Conservation (phyloP, 2,113 vertebrate species). For the Rhinogobius similis region DNA sequence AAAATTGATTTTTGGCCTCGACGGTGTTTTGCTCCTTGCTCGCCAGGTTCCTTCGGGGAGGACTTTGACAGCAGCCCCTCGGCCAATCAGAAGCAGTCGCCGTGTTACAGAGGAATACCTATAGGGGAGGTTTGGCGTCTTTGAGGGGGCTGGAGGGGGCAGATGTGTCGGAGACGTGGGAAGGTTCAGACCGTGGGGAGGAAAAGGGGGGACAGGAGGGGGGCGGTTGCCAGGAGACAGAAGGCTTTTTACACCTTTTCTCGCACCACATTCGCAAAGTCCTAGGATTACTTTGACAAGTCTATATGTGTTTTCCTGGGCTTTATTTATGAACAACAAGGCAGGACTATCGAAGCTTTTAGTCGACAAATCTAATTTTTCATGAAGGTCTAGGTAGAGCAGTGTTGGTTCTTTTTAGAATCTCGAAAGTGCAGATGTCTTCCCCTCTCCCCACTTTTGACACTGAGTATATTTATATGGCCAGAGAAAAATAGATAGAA, state of each 20-base stretch:
- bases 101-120: constrained; percentile 82
- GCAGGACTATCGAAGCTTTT: neutral
- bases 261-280: neutral
- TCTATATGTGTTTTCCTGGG: neutral
- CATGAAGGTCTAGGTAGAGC: too few relatives aligned
- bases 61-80: constrained; percentile 83
- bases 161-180: constrained; percentile 61
- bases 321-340: neutral
- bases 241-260: constrained; percentile 13
- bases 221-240: constrained; percentile 82
- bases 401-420: neutral
- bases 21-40: constrained; percentile 40
- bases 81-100: constrained; percentile 82
- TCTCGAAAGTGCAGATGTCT: neutral
- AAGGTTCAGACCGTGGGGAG: neutral
- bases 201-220: neutral
- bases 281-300: neutral
- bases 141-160: constrained; percentile 66
- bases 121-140: constrained; percentile 54
- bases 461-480: too few relatives aligned
- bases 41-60: constrained; percentile 93
- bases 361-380: neutral
- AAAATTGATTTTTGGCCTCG: constrained; percentile 88
- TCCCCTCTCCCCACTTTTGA: neutral
- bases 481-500: too few relatives aligned